phyloP scores from a whole-genome alignment of 2,797 vertebrate species.

The Dipus sagitta region DNA sequence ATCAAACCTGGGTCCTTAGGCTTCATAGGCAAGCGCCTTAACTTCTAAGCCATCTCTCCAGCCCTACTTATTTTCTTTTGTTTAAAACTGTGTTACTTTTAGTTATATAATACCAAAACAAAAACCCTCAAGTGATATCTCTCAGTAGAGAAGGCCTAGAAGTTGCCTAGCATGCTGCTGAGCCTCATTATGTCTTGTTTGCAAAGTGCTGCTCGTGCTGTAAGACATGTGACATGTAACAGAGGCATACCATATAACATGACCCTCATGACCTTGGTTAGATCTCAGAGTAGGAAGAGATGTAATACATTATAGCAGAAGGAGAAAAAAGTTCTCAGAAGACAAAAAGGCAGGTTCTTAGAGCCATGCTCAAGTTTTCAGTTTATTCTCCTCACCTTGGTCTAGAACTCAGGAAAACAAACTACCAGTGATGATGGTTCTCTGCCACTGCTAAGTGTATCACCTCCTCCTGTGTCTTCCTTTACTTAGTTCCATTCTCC shows the following conservation, averaged over 20 bases:
- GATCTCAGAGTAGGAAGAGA: constrained; percentile 2
- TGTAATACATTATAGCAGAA: constrained; percentile 12
- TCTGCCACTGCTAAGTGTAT: constrained; percentile 27
- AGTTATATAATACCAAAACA: constrained; percentile 48
- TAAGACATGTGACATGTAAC: neutral
- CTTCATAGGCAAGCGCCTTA: too few relatives aligned
- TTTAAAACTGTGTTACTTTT: constrained; percentile 47
- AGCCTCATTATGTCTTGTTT: constrained; percentile 57
- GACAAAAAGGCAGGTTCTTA: constrained; percentile 11
- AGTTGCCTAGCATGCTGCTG: neutral
- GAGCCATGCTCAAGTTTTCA: constrained; percentile 19
- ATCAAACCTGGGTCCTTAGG: too few relatives aligned
- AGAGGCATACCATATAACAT: neutral
- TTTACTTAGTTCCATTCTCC: constrained; percentile 59
- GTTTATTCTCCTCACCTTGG: neutral
- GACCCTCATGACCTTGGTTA: neutral
- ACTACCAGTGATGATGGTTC: neutral
- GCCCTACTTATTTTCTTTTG: constrained; percentile 48
- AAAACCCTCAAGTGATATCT: constrained; percentile 48
- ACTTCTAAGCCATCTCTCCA: too few relatives aligned
- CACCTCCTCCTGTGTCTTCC: constrained; percentile 56
- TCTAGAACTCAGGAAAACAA: neutral
- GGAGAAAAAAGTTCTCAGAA: neutral
- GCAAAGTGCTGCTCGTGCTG: constrained; percentile 24
- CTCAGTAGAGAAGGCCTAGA: constrained; percentile 6